Percentiles rank a stretch among this genome's conserved stretches.
These are phyloP conservation scores for Metridium senile DNA, from an alignment of 92 coral and sea anemone species.

Conservation along the genomic window DNA sequence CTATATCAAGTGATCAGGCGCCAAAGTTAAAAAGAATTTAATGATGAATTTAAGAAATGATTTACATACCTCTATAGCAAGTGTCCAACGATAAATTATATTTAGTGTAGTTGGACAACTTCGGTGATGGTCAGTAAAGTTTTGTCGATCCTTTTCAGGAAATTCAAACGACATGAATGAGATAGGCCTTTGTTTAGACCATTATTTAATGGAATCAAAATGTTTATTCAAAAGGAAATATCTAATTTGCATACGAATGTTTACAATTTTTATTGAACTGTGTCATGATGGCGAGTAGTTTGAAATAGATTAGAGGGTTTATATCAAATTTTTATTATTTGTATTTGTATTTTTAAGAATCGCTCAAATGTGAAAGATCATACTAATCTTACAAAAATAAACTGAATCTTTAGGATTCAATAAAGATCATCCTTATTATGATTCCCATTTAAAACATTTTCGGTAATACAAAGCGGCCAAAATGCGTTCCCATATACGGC, in stretches of 20 bases:
- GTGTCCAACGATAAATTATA: background rate
- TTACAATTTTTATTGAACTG: conserved; percentile 9
- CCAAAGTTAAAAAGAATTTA: too few species aligned
- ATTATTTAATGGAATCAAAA: conserved; percentile 22
- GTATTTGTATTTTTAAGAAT: too few species aligned
- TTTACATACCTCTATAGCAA: too few species aligned
- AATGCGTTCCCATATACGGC: background rate
- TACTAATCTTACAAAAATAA: too few species aligned
- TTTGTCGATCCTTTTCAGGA: conserved; percentile 20
- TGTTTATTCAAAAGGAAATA: conserved; percentile 36
- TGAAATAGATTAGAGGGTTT: background rate
- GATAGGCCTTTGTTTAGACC: conserved; percentile 40
- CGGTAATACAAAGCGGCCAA: background rate
- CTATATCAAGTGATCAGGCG: too few species aligned
- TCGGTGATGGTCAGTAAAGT: conserved; percentile 5
- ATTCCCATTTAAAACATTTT: background rate
- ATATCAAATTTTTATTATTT: background rate
- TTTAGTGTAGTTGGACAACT: background rate
- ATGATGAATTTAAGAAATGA: too few species aligned
- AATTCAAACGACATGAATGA: conserved; percentile 18
- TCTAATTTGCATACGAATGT: conserved; percentile 23
- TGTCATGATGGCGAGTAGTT: conserved; percentile 6
- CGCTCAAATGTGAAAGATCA: too few species aligned
- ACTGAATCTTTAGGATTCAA: background rate
- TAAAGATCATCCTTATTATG: background rate